Percentiles rank a stretch among this genome's conserved stretches.
Evolutionary conservation across 1,140 invertebrate species (phyloP).

Genomic region (Belonocnema kinseyi): DNA sequence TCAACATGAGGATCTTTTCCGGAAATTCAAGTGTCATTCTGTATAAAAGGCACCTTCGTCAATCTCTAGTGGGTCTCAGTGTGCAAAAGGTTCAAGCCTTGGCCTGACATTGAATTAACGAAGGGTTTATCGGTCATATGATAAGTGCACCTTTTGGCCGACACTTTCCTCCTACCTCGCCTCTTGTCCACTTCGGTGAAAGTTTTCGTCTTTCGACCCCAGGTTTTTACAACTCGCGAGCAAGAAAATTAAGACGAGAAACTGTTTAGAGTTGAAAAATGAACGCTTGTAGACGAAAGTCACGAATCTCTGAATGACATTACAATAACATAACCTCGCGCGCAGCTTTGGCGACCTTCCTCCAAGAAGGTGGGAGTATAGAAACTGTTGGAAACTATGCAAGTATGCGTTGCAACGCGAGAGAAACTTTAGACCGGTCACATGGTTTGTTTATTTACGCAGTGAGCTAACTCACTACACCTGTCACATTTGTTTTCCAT

Average conservation of each 20-base stretch:
- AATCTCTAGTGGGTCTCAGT: not conserved
- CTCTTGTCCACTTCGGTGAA: not conserved
- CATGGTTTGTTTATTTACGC: conserved; percentile 15
- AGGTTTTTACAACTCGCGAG: not conserved
- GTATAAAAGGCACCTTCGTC: not conserved
- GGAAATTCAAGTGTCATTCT: too few relatives aligned
- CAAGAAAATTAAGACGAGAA: not conserved
- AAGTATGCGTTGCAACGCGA: too few relatives aligned
- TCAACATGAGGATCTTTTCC: too few relatives aligned
- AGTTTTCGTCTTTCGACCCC: not conserved
- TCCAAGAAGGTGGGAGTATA: conserved; percentile 3
- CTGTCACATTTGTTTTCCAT: conserved; percentile 25
- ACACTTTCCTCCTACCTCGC: too few relatives aligned
- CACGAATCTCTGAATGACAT: conserved; percentile 19
- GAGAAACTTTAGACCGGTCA: too few relatives aligned
- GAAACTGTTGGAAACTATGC: too few relatives aligned
- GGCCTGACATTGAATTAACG: conserved; percentile 26
- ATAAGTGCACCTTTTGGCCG: conserved; percentile 8
- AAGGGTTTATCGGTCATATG: not conserved
- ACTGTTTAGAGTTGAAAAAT: not conserved
- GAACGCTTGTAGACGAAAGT: not conserved
- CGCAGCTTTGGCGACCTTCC: conserved; percentile 23
- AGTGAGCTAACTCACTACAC: not conserved
- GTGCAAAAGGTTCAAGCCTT: conserved; percentile 9
- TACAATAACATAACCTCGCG: conserved; percentile 31